Base-by-base conservation (phyloP, 2,888 invertebrate species). In the Celastrina argiolus region DNA sequence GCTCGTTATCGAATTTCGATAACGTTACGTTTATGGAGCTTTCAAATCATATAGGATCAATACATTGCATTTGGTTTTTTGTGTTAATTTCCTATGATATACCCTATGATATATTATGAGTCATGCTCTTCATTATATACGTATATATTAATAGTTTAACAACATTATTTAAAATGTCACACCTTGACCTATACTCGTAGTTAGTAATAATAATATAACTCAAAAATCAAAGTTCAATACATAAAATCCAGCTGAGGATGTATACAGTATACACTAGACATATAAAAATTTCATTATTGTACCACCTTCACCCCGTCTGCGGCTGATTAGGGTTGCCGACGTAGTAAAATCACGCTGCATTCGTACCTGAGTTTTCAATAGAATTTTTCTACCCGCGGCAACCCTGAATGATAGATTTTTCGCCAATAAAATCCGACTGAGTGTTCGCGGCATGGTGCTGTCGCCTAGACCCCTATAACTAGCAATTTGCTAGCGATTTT, bases 391-490 rank as follows among this genome's bases (percentile, higher is more conserved):
- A 39, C 42, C 28, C 28, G 42, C 41, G 31, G 41, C 16, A 59
- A 42, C 28, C 42, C 12, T 59, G 34, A 56, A 12, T 12, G 22
- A 51, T 51, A 51, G 51, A 51, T 22, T 26, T 51, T 51, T 51
- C 51, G 22, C 51, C 51, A 51, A 51, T 51, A 51, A 51, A 51
- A 51, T 51, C 22, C 51, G 22, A 51, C 22, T 51, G 51, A 51
- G 51, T 51, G 51, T 22, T 51, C 51, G 51, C 22, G 51, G 22
- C 51, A 51, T 22, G 22, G 16, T 7, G 8, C 36, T 26, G 51
- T 51, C 51, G 51, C 51, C 51, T 22, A 51, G 51, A 51, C 51
- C 51, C 51, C 51, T 51, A 22, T 51, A 51, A 51, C 26, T 51
- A 51, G 51, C 51, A 51, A 51, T 26, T 51, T 51, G 51, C 12